phyloP scores from a whole-genome alignment of 2,888 invertebrate species.

The Teinopalpus imperialis region DNA sequence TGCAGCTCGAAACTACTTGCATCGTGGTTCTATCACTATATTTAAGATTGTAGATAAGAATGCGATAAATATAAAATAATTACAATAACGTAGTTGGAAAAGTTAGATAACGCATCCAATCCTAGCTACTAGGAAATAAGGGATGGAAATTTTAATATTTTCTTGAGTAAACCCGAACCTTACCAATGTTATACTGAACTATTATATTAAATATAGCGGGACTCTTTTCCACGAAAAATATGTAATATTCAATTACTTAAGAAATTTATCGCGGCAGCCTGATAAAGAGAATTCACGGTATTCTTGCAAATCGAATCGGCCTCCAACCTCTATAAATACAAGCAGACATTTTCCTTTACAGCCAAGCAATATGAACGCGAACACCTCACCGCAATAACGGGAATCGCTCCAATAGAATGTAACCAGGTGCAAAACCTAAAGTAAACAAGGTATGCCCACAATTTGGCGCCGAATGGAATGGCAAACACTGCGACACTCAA shows the following conservation, averaged over 20 bases:
- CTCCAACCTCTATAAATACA: slow-evolving; percentile 19
- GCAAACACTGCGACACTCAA: slow-evolving; percentile 35
- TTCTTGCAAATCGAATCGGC: slow-evolving; percentile 61
- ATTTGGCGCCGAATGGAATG: slow-evolving; percentile 42
- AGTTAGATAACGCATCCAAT: too few species aligned
- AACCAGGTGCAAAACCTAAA: slow-evolving; percentile 48
- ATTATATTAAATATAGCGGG: too few species aligned
- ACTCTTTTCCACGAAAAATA: neutral
- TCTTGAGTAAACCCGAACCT: too few species aligned
- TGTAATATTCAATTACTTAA: slow-evolving; percentile 16
- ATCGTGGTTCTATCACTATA: too few species aligned
- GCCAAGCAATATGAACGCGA: slow-evolving; percentile 18
- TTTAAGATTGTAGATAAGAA: too few species aligned
- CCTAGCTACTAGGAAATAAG: too few species aligned
- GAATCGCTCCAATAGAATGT: slow-evolving; percentile 41
- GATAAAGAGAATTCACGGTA: slow-evolving; percentile 58
- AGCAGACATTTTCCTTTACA: slow-evolving; percentile 19
- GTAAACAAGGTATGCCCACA: slow-evolving; percentile 55
- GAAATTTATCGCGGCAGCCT: slow-evolving; percentile 29
- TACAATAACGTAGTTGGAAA: too few species aligned
- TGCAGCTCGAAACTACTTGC: too few species aligned
- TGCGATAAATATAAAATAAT: too few species aligned
- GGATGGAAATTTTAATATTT: too few species aligned
- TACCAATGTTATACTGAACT: too few species aligned
- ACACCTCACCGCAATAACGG: slow-evolving; percentile 36